These are phyloP conservation scores for Phrixothrix hirtus DNA, from an alignment of 2,888 invertebrate genomes.

Conservation along the genomic window DNA sequence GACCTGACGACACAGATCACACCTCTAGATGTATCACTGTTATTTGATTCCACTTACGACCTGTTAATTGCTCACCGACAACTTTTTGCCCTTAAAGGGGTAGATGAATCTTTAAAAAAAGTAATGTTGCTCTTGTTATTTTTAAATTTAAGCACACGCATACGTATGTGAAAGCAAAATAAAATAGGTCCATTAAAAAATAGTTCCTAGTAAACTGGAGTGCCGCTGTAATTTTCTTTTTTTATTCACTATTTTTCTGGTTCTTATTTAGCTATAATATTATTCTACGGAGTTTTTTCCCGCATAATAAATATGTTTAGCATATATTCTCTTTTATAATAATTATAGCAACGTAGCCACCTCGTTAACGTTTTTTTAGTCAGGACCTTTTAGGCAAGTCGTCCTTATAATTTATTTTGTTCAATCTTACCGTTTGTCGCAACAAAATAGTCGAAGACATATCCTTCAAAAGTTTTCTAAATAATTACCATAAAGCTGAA, in stretches of 20 bases:
- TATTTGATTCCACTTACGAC: conserved; percentile 48
- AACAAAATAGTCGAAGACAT: too few species aligned
- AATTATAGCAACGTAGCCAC: neutral
- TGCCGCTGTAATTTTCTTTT: conserved; percentile 23
- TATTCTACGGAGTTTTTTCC: neutral
- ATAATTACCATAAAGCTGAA: too few species aligned
- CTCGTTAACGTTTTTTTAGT: neutral
- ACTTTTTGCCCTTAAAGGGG: conserved; percentile 24
- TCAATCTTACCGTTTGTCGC: too few species aligned
- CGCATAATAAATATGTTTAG: neutral
- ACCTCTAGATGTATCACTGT: conserved; percentile 45
- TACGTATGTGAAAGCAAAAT: conserved; percentile 6
- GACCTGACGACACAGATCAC: conserved; percentile 39
- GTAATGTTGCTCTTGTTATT: conserved; percentile 10
- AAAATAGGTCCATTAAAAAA: conserved; percentile 13
- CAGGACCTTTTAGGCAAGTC: too few species aligned
- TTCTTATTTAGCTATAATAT: conserved; percentile 13
- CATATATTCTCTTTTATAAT: neutral
- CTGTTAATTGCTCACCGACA: conserved; percentile 25
- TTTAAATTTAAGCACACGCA: conserved; percentile 16
- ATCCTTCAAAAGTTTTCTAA: too few species aligned
- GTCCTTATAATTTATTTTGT: too few species aligned
- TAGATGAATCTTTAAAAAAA: conserved; percentile 22
- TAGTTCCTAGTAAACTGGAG: conserved; percentile 16
- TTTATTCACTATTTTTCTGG: conserved; percentile 1